These are phyloP conservation scores for Pherbina coryleti DNA, from an alignment of 2,888 invertebrate species.

Conservation along the genomic window DNA sequence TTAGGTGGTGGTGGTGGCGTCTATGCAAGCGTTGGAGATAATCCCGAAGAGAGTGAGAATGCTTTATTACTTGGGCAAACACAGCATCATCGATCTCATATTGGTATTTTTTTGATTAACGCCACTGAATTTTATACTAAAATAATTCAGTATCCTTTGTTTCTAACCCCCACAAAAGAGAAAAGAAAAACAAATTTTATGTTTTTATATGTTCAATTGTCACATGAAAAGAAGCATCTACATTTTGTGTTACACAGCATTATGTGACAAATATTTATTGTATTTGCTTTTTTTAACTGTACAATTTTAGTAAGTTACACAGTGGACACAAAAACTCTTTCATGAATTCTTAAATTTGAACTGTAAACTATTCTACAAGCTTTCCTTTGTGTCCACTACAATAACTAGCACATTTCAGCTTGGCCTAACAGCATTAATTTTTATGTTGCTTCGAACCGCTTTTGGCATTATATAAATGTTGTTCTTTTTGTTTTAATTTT, in stretches of 20 bases:
- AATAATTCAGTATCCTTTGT: constrained; percentile 53
- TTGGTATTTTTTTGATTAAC: constrained; percentile 69
- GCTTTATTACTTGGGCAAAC: constrained; percentile 70
- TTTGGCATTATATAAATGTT: not conserved
- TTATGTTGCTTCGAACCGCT: not conserved
- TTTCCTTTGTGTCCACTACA: constrained; percentile 38
- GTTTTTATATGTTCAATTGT: constrained; percentile 28
- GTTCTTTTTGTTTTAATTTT: constrained; percentile 31
- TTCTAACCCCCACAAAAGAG: constrained; percentile 46
- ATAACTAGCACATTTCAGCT: constrained; percentile 50
- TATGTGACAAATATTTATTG: constrained; percentile 42
- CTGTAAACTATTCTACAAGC: not conserved
- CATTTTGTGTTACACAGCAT: constrained; percentile 18
- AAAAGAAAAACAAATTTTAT: constrained; percentile 42
- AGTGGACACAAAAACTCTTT: no score
- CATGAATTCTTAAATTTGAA: not conserved
- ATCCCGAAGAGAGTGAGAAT: constrained; percentile 70
- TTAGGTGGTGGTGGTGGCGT: constrained; percentile 58
- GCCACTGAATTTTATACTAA: constrained; percentile 52
- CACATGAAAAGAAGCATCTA: not conserved
- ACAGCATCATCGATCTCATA: constrained; percentile 70
- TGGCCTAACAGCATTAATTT: constrained; percentile 29
- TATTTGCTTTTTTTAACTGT: constrained; percentile 31
- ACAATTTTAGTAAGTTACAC: constrained; percentile 1
- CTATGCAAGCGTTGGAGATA: constrained; percentile 65